Conservation (phyloP, 2,797 vertebrate species). For the Chanos chanos region DNA sequence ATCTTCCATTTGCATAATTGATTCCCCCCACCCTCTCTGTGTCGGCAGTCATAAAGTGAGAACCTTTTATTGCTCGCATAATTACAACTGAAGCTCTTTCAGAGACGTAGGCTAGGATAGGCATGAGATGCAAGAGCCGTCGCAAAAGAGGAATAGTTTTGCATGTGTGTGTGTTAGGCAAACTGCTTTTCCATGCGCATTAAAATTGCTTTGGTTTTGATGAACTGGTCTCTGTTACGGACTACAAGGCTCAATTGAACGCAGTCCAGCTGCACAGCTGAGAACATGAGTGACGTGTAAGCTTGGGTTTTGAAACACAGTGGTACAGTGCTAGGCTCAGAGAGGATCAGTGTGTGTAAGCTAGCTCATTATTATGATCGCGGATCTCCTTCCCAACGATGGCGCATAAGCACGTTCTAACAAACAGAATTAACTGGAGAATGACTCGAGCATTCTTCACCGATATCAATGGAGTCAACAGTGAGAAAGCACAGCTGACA, state of each 20-base stretch:
- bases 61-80: too few relatives aligned
- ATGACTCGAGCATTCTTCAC: not conserved
- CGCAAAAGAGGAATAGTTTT: not conserved
- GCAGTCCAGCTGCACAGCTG: not conserved
- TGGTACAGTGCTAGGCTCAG: not conserved
- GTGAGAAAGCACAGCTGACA: not conserved
- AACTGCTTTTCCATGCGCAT: not conserved
- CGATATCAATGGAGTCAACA: too few relatives aligned
- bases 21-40: too few relatives aligned
- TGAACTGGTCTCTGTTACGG: conserved; percentile 4
- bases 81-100: too few relatives aligned
- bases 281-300: not conserved
- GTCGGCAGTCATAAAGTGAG: too few relatives aligned
- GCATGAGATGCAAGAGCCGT: too few relatives aligned
- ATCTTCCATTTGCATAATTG: too few relatives aligned
- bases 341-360: conserved; percentile 1
- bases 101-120: too few relatives aligned
- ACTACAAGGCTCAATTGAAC: not conserved
- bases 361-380: conserved; percentile 4
- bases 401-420: not conserved
- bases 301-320: not conserved
- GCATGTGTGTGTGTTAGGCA: not conserved
- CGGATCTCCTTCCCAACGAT: not conserved
- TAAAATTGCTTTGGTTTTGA: not conserved
- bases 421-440: not conserved